These are phyloP conservation scores for Enteromius treurensis DNA, from an alignment of 2,797 vertebrate genomes.

Conservation along the genomic window DNA sequence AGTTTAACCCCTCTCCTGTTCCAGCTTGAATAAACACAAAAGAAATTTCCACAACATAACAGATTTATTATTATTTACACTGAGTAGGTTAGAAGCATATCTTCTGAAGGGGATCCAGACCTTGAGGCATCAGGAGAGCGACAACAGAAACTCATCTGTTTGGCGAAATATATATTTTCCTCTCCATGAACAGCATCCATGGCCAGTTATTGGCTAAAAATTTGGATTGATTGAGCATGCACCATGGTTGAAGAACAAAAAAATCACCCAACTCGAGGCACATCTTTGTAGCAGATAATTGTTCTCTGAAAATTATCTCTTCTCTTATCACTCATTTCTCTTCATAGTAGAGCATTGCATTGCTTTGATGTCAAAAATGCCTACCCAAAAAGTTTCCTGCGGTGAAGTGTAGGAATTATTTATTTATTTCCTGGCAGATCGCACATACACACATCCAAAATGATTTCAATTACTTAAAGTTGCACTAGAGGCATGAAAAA, in stretches of 20 bases:
- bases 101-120: not conserved
- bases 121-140: constrained; percentile 15
- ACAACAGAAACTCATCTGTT: not conserved
- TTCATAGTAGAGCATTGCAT: not conserved
- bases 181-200: not conserved
- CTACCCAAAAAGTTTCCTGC: constrained; percentile 4
- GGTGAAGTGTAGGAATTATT: not conserved
- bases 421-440: constrained; percentile 23
- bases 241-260: not conserved
- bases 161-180: not conserved
- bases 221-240: not conserved
- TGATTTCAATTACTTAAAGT: constrained; percentile 34
- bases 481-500: constrained; percentile 25
- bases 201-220: not conserved
- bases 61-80: too few relatives aligned
- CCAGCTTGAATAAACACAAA: too few relatives aligned
- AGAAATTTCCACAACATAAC: too few relatives aligned
- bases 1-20: too few relatives aligned
- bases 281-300: constrained; percentile 27
- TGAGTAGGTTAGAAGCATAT: too few relatives aligned
- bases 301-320: constrained; percentile 4
- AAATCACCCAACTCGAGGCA: constrained; percentile 1
- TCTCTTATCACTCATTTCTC: not conserved
- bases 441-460: not conserved
- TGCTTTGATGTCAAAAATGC: constrained; percentile 10